Conservation (phyloP, 2,113 vertebrate species). For the Gorsachius goisagi region DNA sequence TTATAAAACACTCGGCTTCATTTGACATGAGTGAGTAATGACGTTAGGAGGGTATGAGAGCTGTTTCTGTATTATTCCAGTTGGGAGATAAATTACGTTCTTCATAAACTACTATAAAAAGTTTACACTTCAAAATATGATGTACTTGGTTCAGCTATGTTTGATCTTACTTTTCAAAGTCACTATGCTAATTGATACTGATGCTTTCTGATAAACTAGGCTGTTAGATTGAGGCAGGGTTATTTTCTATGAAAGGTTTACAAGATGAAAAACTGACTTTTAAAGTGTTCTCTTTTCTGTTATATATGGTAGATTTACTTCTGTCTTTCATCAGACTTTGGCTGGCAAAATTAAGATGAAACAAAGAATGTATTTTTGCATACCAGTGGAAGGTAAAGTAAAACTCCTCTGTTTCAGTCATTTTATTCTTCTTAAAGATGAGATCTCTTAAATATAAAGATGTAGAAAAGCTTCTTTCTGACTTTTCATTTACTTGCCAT, state of each 20-base stretch:
- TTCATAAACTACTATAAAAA: not conserved
- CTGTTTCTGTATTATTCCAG: not conserved
- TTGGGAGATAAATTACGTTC: not conserved
- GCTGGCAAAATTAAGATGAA: not conserved
- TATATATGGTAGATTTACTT: not conserved
- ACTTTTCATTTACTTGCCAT: not conserved
- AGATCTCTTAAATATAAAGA: not conserved
- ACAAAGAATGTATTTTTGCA: not conserved
- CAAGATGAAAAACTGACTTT: not conserved
- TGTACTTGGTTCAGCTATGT: not conserved
- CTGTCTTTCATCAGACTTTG: not conserved
- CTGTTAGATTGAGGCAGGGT: not conserved
- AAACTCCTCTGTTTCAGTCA: not conserved
- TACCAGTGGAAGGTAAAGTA: not conserved
- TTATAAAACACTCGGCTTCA: not conserved
- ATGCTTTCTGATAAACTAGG: not conserved
- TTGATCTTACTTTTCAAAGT: not conserved
- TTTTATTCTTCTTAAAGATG: not conserved
- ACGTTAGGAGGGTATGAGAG: not conserved
- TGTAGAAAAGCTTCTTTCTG: not conserved
- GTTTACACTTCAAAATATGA: not conserved
- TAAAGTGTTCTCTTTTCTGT: not conserved
- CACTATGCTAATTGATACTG: not conserved
- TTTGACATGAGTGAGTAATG: not conserved
- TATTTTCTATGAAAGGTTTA: not conserved